Base-by-base conservation (phyloP, 2,888 invertebrate species). In the Polietes domitor region DNA sequence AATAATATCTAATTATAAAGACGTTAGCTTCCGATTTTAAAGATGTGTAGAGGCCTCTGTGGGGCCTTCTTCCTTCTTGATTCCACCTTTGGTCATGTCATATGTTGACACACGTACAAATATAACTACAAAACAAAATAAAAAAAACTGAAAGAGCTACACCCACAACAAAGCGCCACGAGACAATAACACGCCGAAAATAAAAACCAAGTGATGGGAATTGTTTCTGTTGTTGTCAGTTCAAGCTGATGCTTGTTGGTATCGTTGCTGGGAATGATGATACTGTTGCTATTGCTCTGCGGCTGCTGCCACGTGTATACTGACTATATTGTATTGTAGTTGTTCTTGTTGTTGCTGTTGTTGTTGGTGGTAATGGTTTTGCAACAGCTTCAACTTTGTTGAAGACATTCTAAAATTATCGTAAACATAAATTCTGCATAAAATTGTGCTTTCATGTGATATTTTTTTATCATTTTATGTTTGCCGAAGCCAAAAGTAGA, bases 381-480 rank as follows among this genome's bases (percentile, higher is more conserved):
- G 77, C 65, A 50, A 53, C 68, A 58, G 32, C 61, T 76, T 76
- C 53, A 61, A 53, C 63, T 47, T 21, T 65, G 75, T 61, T 68
- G 50, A 72, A 80, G 55, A 63, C 61, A 70, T 63, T 50, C 61
- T 43, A 55, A 77, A 50, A 70, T 82, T 73, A 77, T 77, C 63
- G 63, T 72, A 17, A 37, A 63, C 41, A 75, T 71, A 76, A 76
- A 80, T 76, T 71, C 71, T 55, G 63, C 53, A 65, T 47, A 65
- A 76, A 82, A 82, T 77, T 82, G 58, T 82, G 53, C 68, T 73
- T 70, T 73, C 81, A 61, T 82, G 53, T 77, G 77, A 82, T 77
- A 63, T 63, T 81, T 77, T 80, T 37, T 53, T 71, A 75, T 65
- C 61, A 72, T 72, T 80, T 80, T 61, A 71, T 70, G 17, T 74